phyloP scores from a whole-genome alignment of 2,797 vertebrate species.

The Epinephelus coioides region DNA sequence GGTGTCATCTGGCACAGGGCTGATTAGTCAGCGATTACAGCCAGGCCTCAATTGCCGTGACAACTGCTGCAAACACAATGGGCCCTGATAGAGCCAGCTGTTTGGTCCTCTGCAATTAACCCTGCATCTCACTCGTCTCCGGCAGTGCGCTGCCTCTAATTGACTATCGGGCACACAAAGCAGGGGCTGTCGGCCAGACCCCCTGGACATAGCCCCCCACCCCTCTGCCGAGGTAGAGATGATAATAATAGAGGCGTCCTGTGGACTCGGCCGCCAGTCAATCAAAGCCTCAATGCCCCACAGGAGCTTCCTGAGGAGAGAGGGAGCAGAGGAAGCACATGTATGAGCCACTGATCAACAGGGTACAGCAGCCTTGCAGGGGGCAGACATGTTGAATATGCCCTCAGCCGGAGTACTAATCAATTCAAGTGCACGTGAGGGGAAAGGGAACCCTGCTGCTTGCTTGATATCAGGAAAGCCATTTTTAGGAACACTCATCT shows the following conservation, averaged over 20 bases:
- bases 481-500: conserved; percentile 82
- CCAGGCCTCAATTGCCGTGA: conserved; percentile 85
- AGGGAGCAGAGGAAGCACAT: conserved; percentile 74
- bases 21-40: conserved; percentile 91
- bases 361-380: conserved; percentile 77
- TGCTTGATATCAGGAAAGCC: conserved; percentile 80
- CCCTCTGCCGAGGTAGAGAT: conserved; percentile 80
- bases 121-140: conserved; percentile 85
- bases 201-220: conserved; percentile 80
- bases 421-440: conserved; percentile 84
- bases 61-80: conserved; percentile 88
- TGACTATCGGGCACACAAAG: conserved; percentile 87
- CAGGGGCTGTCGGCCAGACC: conserved; percentile 83
- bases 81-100: conserved; percentile 88
- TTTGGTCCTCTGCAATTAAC: conserved; percentile 90
- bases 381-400: conserved; percentile 85
- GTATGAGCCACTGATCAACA: conserved; percentile 82
- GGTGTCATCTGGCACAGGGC: conserved; percentile 86
- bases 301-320: conserved; percentile 82
- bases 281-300: conserved; percentile 78
- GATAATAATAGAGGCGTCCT: conserved; percentile 87
- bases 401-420: conserved; percentile 83
- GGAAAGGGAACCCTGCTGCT: conserved; percentile 81
- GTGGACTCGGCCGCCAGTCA: conserved; percentile 85
- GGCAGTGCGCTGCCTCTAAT: conserved; percentile 84